Base-by-base conservation (phyloP, 2,888 invertebrate genomes). In the Athalia rosae region DNA sequence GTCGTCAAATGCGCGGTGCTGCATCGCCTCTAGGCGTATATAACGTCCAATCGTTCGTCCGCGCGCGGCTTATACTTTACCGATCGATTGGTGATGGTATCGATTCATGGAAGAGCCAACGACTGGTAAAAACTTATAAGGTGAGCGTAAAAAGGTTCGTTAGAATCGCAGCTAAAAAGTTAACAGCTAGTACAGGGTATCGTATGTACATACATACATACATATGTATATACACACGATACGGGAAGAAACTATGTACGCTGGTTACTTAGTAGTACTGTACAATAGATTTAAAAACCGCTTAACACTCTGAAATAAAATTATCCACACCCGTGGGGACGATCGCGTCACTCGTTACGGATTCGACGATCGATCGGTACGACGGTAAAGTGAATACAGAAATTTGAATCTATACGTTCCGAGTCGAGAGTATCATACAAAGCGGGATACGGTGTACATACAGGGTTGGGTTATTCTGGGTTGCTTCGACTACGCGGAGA, bases 11-110 rank as follows among this genome's bases (percentile, higher is more conserved):
- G 13, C 13, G 1, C 13, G 48, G 13, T 48, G 13, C 48, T 13
- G 66, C 48, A 48, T 64, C 64, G 13, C 48, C 13, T 15, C 8
- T 61, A 61, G 61, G 9, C 13, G n/a, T n/a, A n/a, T 13, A 28
- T 9, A 48, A 9, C 66, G 48, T 66, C 41, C 4, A 66, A 48
- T 66, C 64, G 64, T 50, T 15, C 50, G 50, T 4, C 15, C 50
- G 28, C 41, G n/a, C 5, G 53, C 47, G 43, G n/a, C 13, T n/a
- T 3, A n/a, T 11, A 4, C 15, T 4, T n/a, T 53, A 53, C n/a
- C 13, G 56, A 58, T 71, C 71, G 71, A 71, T 71, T 71, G n/a
- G 58, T 47, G 71, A 58, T 13, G 41, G 71, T 58, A 45, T 13
- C 58, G 71, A 56, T 58, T 45, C 71, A 58, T 15, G 58, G 58